A percentile compares a stretch with the other conserved stretches of the same genome.
Evolutionary conservation across 2,888 invertebrate species (phyloP).

Genomic region (Rhyacophila evoluta): DNA sequence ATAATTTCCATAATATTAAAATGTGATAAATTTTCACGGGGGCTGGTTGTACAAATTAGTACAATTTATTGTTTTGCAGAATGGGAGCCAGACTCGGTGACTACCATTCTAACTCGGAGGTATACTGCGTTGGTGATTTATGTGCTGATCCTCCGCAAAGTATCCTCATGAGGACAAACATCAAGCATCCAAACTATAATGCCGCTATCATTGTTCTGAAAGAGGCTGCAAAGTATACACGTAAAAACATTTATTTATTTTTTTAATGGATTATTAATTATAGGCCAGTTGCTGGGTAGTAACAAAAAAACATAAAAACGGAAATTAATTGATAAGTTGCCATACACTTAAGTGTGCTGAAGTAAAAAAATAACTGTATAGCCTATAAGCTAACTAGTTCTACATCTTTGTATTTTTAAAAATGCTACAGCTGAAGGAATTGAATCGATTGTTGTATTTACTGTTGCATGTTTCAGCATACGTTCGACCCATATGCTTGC

Average conservation of each 20-base stretch:
- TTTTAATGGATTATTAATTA: too few species aligned
- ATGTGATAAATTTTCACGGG: background rate
- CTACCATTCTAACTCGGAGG: background rate
- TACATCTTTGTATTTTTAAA: too few species aligned
- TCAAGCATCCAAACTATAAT: background rate
- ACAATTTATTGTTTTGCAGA: background rate
- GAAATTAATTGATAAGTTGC: too few species aligned
- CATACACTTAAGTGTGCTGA: too few species aligned
- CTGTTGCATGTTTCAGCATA: background rate
- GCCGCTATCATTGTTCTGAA: background rate
- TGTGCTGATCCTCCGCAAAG: background rate
- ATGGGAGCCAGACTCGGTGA: background rate
- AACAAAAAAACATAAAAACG: too few species aligned
- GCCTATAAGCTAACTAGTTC: too few species aligned
- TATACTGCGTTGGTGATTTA: background rate
- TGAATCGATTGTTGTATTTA: too few species aligned
- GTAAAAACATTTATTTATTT: too few species aligned
- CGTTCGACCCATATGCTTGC: background rate
- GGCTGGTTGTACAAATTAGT: background rate
- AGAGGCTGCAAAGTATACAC: background rate
- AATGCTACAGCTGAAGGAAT: too few species aligned
- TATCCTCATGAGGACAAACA: background rate
- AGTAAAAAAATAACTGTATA: too few species aligned
- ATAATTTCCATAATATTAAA: background rate
- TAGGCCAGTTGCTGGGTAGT: too few species aligned